A percentile compares a stretch with the other conserved stretches of the same genome.
Evolutionary conservation across 2,113 vertebrate genomes (phyloP).

Genomic region (Eulacestoma nigropectus): DNA sequence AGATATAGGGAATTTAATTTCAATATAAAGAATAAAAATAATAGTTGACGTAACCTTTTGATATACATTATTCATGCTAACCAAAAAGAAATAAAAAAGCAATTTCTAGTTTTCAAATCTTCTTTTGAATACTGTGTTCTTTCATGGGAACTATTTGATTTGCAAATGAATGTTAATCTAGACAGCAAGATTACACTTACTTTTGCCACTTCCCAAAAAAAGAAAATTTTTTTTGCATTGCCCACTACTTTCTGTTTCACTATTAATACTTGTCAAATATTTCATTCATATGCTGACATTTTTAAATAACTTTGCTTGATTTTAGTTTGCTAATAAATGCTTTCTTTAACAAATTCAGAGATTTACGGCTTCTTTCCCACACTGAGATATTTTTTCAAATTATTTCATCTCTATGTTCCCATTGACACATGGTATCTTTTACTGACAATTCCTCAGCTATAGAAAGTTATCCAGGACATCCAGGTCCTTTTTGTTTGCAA

Average conservation of each 20-base stretch:
- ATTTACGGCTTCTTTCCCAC: background rate
- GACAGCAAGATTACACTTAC: background rate
- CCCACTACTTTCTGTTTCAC: background rate
- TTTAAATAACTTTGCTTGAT: background rate
- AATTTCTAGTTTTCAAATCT: background rate
- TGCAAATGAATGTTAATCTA: background rate
- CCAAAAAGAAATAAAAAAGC: background rate
- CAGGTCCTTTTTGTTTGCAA: background rate
- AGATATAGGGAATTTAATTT: background rate
- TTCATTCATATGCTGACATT: background rate
- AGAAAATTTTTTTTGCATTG: background rate
- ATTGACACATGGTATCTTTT: background rate
- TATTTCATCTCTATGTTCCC: background rate
- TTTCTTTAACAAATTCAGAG: background rate
- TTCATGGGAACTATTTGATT: background rate
- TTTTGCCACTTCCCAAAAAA: background rate
- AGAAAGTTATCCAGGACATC: background rate
- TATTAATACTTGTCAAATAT: background rate
- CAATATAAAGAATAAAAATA: constrained; percentile 11
- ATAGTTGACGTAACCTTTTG: background rate
- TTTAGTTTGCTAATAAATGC: background rate
- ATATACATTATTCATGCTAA: background rate
- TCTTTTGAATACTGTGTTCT: background rate
- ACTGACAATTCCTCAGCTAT: background rate
- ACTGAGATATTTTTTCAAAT: background rate